A percentile compares a stretch with the other conserved stretches of the same genome.
These are phyloP conservation scores for Pemphigus obesinymphae DNA, from an alignment of 1,140 invertebrate species.

Conservation along the genomic window DNA sequence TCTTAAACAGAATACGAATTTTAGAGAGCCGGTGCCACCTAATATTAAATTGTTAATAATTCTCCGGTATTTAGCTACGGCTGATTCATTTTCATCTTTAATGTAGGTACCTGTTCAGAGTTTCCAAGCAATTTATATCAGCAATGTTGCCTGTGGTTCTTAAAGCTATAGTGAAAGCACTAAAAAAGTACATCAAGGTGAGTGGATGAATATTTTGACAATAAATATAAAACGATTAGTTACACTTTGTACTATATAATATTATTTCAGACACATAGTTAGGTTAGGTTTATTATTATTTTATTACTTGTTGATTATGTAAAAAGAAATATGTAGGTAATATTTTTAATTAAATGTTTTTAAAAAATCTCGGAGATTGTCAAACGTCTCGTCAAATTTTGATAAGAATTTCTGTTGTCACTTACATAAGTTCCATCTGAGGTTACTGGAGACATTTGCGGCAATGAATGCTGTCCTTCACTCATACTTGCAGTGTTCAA, in stretches of 20 bases:
- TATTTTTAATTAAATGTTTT: background rate
- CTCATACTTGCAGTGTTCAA: background rate
- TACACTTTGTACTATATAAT: background rate
- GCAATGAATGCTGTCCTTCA: background rate
- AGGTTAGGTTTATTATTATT: too few relatives aligned
- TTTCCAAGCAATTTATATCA: constrained; percentile 25
- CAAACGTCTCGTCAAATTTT: background rate
- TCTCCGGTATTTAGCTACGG: too few relatives aligned
- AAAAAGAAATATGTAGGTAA: background rate
- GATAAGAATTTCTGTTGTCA: constrained; percentile 3
- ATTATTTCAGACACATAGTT: background rate
- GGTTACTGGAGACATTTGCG: background rate
- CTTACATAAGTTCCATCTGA: background rate
- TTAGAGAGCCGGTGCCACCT: too few relatives aligned
- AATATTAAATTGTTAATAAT: too few relatives aligned
- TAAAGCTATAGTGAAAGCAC: constrained; percentile 7
- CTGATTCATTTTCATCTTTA: background rate
- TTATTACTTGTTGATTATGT: background rate
- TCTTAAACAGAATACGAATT: too few relatives aligned
- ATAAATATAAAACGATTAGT: background rate
- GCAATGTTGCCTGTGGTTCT: background rate
- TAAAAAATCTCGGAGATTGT: background rate
- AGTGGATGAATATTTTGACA: background rate
- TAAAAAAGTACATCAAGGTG: constrained; percentile 15
- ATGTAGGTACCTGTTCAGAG: too few relatives aligned